phyloP scores from a whole-genome alignment of 2,113 vertebrate species.

The Prunella fulvescens region DNA sequence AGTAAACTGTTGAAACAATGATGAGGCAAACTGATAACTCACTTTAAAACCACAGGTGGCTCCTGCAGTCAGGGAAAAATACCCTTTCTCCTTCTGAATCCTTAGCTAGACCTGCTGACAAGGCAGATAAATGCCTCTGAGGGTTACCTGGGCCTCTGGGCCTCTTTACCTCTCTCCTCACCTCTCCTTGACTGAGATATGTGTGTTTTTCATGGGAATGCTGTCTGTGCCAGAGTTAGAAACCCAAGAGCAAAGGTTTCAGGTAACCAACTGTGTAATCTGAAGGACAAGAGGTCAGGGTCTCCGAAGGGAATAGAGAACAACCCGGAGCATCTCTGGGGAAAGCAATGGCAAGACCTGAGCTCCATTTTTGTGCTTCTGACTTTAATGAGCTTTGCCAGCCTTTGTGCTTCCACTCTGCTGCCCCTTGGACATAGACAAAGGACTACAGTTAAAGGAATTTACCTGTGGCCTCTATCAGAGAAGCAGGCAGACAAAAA shows the following conservation, averaged over 20 bases:
- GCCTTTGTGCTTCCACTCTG: slow-evolving; percentile 23
- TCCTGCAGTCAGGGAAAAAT: neutral
- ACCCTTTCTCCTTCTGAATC: neutral
- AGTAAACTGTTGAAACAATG: neutral
- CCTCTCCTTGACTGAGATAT: neutral
- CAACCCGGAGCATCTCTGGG: neutral
- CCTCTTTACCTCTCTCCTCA: neutral
- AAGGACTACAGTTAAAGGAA: slow-evolving; percentile 47
- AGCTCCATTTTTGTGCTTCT: slow-evolving; percentile 33
- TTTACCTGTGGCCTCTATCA: slow-evolving; percentile 42
- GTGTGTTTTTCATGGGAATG: neutral
- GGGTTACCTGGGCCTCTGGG: neutral
- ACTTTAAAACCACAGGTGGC: neutral
- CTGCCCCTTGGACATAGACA: slow-evolving; percentile 31
- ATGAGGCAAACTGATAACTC: neutral
- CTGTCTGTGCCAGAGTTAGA: neutral
- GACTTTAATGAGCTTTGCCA: slow-evolving; percentile 11
- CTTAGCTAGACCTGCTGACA: neutral
- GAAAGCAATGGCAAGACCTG: slow-evolving; percentile 47
- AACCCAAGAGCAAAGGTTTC: neutral
- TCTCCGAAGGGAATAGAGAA: neutral
- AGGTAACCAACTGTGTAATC: neutral
- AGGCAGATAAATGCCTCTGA: neutral
- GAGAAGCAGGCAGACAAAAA: slow-evolving; percentile 31
- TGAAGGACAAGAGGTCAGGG: neutral